Evolutionary conservation across 2,113 vertebrate genomes (phyloP).

Genomic region (Neodontobutis hainanensis): DNA sequence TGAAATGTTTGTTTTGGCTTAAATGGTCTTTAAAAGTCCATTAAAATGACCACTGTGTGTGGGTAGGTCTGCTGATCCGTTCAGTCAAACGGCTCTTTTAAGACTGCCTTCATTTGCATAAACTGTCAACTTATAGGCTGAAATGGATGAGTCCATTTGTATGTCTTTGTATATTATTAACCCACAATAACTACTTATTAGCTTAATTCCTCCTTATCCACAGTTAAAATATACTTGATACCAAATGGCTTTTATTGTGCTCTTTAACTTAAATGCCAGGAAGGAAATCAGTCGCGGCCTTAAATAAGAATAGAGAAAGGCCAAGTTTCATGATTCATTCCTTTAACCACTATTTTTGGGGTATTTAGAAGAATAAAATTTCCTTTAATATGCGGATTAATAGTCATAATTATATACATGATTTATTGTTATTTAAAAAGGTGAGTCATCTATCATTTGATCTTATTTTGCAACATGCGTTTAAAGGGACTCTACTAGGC

Average conservation of each 20-base stretch:
- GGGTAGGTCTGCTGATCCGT: background rate
- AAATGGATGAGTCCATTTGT: background rate
- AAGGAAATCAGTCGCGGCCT: slow-evolving; percentile 17
- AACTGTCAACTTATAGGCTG: background rate
- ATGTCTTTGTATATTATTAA: slow-evolving; percentile 7
- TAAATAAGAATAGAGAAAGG: slow-evolving; percentile 27
- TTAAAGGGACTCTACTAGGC: no score
- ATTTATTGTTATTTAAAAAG: no score
- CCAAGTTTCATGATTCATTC: slow-evolving; percentile 39
- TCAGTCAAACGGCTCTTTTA: background rate
- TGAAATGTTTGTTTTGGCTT: slow-evolving; percentile 4
- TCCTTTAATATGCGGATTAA: background rate
- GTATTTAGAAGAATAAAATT: slow-evolving; percentile 9
- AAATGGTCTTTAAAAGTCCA: slow-evolving; percentile 20
- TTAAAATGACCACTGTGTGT: background rate
- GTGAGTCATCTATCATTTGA: no score
- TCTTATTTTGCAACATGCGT: no score
- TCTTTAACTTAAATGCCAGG: slow-evolving; percentile 24
- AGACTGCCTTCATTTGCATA: slow-evolving; percentile 16
- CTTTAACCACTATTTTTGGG: slow-evolving; percentile 22
- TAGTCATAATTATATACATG: no score
- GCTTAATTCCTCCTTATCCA: slow-evolving; percentile 11
- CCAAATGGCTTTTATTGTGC: slow-evolving; percentile 10
- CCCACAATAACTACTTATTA: slow-evolving; percentile 14
- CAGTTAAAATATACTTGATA: slow-evolving; percentile 4